Conservation (phyloP, 1,140 invertebrate species). For the Drepana arcuata region DNA sequence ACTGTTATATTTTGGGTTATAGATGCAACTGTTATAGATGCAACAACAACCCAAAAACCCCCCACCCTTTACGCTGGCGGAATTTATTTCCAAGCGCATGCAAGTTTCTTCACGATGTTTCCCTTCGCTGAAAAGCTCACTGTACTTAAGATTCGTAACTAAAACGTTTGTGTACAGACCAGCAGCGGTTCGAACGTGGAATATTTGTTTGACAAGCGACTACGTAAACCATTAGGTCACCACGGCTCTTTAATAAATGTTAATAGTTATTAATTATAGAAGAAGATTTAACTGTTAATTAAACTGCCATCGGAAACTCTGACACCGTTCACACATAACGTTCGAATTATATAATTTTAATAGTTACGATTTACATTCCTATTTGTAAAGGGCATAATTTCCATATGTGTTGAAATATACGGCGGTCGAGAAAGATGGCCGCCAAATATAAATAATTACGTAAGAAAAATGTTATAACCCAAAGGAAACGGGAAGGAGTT, state of each 20-base stretch:
- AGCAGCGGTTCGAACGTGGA: not conserved
- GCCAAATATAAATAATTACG: too few species aligned
- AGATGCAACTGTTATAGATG: not conserved
- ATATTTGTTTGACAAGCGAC: too few species aligned
- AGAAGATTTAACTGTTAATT: not conserved
- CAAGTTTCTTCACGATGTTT: not conserved
- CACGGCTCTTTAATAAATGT: not conserved
- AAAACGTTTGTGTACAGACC: not conserved
- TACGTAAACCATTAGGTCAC: too few species aligned
- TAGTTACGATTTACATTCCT: too few species aligned
- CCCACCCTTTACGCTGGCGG: not conserved
- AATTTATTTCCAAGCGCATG: not conserved
- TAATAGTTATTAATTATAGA: not conserved
- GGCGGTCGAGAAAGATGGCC: too few species aligned
- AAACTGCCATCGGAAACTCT: too few species aligned
- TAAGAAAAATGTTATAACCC: too few species aligned
- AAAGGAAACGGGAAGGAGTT: too few species aligned
- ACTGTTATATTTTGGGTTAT: not conserved
- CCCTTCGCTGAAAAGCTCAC: not conserved
- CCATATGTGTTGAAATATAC: too few species aligned
- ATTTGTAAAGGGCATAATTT: too few species aligned
- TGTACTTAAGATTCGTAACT: not conserved
- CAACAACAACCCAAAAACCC: not conserved
- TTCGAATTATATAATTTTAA: too few species aligned
- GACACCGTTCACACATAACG: too few species aligned